Evolutionary conservation across 1,140 invertebrate species (phyloP).

Genomic region (Lepidurus arcticus): DNA sequence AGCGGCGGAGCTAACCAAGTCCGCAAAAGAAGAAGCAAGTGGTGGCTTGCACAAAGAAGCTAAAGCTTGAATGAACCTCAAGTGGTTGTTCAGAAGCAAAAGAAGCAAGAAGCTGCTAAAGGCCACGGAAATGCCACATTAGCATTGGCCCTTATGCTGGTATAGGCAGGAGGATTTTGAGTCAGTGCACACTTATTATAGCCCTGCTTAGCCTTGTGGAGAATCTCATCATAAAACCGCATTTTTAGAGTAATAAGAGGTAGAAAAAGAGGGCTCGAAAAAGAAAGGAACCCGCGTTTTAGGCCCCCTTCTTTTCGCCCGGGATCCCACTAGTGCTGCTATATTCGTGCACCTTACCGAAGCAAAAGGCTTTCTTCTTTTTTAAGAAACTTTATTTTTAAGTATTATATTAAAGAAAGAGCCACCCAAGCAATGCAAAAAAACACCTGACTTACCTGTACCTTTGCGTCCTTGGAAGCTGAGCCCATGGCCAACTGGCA

Average conservation of each 20-base stretch:
- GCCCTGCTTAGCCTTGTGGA: neutral
- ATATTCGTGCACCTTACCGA: neutral
- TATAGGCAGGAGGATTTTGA: neutral
- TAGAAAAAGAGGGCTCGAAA: neutral
- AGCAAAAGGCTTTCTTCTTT: neutral
- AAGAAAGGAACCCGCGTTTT: neutral
- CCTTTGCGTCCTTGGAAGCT: neutral
- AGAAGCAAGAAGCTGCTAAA: neutral
- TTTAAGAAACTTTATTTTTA: neutral
- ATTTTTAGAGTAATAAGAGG: neutral
- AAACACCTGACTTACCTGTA: neutral
- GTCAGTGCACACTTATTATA: neutral
- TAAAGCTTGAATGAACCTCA: conserved; percentile 12
- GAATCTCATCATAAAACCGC: conserved; percentile 21
- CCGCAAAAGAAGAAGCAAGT: neutral
- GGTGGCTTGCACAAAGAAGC: neutral
- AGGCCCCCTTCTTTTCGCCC: no score
- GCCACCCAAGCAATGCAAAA: neutral
- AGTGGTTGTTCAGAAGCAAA: neutral
- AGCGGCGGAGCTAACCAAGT: neutral
- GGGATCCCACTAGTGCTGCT: neutral
- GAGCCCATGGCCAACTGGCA: no score
- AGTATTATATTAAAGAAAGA: neutral
- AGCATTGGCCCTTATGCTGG: conserved; percentile 25
- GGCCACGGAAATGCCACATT: conserved; percentile 35